These are phyloP conservation scores for Balaenoptera acutorostrata DNA, from an alignment of 2,113 vertebrate genomes.

Conservation along the genomic window DNA sequence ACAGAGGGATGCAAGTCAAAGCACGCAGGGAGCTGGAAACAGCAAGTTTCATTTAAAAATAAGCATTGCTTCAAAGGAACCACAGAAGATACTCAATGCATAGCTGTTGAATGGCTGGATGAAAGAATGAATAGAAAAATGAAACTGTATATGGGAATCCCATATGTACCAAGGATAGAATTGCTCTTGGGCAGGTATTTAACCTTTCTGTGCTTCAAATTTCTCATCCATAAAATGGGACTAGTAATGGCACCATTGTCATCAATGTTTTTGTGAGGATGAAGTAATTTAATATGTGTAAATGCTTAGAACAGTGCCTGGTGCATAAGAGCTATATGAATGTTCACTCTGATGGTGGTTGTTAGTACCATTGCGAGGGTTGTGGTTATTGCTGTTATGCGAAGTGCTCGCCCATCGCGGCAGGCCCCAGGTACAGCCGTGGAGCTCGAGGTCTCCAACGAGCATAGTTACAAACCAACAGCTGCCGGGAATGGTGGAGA, in stretches of 20 bases:
- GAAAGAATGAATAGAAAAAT: not conserved
- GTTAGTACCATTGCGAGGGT: too few species aligned
- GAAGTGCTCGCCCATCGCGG: not conserved
- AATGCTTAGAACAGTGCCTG: not conserved
- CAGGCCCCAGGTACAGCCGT: not conserved
- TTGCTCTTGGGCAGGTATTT: not conserved
- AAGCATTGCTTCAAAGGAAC: not conserved
- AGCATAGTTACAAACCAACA: not conserved
- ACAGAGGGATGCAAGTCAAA: not conserved
- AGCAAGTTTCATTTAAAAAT: not conserved
- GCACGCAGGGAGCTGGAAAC: accelerated
- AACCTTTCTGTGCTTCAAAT: not conserved
- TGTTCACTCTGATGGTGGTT: accelerated
- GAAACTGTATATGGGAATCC: not conserved
- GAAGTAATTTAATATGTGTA: not conserved
- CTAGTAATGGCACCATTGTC: not conserved
- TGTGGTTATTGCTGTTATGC: not conserved
- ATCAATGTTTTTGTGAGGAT: not conserved
- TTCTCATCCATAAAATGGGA: not conserved
- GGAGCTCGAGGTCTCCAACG: not conserved
- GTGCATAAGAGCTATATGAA: accelerated
- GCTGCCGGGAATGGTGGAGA: not conserved
- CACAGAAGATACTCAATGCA: not conserved
- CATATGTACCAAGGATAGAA: not conserved
- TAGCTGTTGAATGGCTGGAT: not conserved